Evolutionary conservation across 2,113 vertebrate species (phyloP).

Genomic region (Bungarus multicinctus): DNA sequence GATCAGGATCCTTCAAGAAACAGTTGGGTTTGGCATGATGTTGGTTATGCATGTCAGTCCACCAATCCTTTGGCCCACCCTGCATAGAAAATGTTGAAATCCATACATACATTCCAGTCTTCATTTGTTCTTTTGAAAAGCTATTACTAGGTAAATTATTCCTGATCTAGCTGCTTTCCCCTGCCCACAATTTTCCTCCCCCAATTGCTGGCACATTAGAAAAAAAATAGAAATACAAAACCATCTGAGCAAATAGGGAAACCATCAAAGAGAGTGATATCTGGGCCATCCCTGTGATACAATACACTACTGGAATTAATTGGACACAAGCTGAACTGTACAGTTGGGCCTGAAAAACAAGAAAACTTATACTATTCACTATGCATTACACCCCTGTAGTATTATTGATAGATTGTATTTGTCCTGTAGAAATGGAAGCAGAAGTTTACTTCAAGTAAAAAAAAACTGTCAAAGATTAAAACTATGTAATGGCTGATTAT

Average conservation of each 20-base stretch:
- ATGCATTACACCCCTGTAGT: too few relatives aligned
- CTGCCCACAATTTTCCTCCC: background rate
- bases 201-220: background rate
- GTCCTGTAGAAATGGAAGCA: too few relatives aligned
- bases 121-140: background rate
- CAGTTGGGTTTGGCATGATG: slow-evolving; percentile 56
- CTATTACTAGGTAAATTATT: background rate
- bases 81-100: slow-evolving; percentile 1
- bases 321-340: too few relatives aligned
- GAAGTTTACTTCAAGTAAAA: background rate
- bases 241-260: background rate
- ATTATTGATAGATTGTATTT: too few relatives aligned
- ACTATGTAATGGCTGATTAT: background rate
- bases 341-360: too few relatives aligned
- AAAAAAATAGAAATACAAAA: background rate
- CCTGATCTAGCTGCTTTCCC: background rate
- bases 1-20: slow-evolving; percentile 50
- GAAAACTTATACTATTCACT: too few relatives aligned
- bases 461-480: background rate
- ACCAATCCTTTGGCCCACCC: slow-evolving; percentile 43
- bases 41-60: slow-evolving; percentile 50
- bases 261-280: too few relatives aligned
- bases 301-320: too few relatives aligned
- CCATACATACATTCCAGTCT: background rate
- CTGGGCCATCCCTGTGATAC: too few relatives aligned